Evolutionary conservation across 1,140 invertebrate genomes (phyloP).

Genomic region (Acromyrmex echinatior): DNA sequence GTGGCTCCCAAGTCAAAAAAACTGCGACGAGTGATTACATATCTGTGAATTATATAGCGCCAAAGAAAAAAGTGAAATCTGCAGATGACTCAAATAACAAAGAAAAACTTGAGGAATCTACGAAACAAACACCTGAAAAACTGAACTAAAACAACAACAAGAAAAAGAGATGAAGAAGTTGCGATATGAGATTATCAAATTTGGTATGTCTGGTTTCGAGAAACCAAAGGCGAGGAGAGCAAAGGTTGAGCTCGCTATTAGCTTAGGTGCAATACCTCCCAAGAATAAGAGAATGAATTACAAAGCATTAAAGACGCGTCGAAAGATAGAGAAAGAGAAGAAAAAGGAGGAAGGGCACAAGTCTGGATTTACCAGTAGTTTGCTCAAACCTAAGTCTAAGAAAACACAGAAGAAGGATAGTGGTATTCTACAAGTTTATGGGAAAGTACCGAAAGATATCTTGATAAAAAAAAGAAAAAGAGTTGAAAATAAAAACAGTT

Average conservation of each 20-base stretch:
- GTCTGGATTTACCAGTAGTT: conserved; percentile 85
- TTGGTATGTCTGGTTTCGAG: conserved; percentile 89
- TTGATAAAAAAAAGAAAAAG: neutral
- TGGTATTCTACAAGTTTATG: conserved; percentile 82
- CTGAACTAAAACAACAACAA: conserved; percentile 74
- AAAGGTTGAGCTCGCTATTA: conserved; percentile 88
- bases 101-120: neutral
- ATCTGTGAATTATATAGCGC: conserved; percentile 85
- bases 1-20: conserved; percentile 86
- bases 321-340: conserved; percentile 82
- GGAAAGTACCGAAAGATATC: conserved; percentile 77
- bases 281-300: conserved; percentile 88
- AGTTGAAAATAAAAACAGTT: neutral
- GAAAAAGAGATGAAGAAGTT: conserved; percentile 88
- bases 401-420: conserved; percentile 59
- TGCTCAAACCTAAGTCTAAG: conserved; percentile 83
- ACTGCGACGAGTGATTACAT: conserved; percentile 84
- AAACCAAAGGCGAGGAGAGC: conserved; percentile 87
- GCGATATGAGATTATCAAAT: conserved; percentile 89
- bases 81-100: conserved; percentile 21
- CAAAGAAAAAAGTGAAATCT: conserved; percentile 85
- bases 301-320: conserved; percentile 85
- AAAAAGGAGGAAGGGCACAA: conserved; percentile 80
- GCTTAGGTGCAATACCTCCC: conserved; percentile 89
- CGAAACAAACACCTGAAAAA: neutral